These are phyloP conservation scores for Nyctibius bracteatus DNA, from an alignment of 2,113 vertebrate genomes.

Conservation along the genomic window DNA sequence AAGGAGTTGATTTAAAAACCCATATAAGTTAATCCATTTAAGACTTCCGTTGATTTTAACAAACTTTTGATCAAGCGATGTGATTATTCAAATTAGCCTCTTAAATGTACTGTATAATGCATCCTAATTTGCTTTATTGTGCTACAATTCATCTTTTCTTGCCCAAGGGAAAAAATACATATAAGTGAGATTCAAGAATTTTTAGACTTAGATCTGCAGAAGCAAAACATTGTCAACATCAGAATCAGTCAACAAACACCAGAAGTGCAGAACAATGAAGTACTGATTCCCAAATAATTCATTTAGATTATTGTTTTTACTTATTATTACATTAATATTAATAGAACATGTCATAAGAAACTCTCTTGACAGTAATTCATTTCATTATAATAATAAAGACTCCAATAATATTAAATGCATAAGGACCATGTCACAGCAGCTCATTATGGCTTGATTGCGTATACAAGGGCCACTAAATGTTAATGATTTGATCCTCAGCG, in stretches of 20 bases:
- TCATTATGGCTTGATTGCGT: not conserved
- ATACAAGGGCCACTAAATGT: not conserved
- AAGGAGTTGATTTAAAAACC: not conserved
- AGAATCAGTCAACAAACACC: not conserved
- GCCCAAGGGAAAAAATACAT: not conserved
- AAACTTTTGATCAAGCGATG: not conserved
- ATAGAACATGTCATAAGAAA: not conserved
- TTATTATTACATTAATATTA: not conserved
- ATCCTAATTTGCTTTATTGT: not conserved
- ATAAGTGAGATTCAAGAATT: not conserved
- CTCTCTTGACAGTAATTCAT: not conserved
- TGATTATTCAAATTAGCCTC: constrained; percentile 30
- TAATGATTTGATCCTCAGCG: not conserved
- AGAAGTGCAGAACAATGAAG: not conserved
- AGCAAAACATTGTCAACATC: not conserved
- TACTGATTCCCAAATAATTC: not conserved
- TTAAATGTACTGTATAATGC: constrained; percentile 12
- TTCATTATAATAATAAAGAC: not conserved
- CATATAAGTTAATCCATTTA: not conserved
- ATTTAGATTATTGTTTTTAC: not conserved
- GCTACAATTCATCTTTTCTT: not conserved
- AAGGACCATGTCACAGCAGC: not conserved
- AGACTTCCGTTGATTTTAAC: not conserved
- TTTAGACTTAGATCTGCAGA: not conserved
- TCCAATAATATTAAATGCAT: not conserved